phyloP scores from a whole-genome alignment of 2,797 vertebrate genomes.

The Erpetoichthys calabaricus region DNA sequence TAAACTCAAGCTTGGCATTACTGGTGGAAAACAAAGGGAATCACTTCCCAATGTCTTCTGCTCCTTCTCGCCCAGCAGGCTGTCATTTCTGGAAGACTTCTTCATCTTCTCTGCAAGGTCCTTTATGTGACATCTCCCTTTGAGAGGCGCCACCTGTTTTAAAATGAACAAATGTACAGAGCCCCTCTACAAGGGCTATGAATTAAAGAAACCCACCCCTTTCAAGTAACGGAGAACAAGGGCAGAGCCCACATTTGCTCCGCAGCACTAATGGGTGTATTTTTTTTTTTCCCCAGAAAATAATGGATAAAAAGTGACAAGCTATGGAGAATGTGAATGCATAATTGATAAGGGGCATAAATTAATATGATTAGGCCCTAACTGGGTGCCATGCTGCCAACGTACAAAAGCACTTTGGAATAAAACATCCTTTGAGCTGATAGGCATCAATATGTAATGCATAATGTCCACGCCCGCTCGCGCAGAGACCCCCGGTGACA shows the following conservation, averaged over 20 bases:
- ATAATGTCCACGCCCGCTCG: constrained; percentile 57
- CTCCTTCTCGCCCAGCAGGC: too few relatives aligned
- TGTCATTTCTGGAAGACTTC: constrained; percentile 25
- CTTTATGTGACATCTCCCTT: constrained; percentile 49
- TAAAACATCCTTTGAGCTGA: constrained; percentile 62
- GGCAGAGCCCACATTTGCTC: constrained; percentile 54
- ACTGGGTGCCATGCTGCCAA: constrained; percentile 60
- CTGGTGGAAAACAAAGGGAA: too few relatives aligned
- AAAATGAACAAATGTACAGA: constrained; percentile 46
- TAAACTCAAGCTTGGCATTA: too few relatives aligned
- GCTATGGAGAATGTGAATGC: constrained; percentile 76
- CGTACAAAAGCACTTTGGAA: constrained; percentile 54
- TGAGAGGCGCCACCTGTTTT: constrained; percentile 37
- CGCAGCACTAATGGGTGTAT: constrained; percentile 59
- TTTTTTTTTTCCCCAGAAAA: constrained; percentile 54
- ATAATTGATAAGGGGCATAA: constrained; percentile 84
- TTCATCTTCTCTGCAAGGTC: constrained; percentile 42
- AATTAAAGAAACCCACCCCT: constrained; percentile 57
- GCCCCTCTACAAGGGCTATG: constrained; percentile 58
- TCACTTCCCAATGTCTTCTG: too few relatives aligned
- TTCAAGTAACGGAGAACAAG: constrained; percentile 60
- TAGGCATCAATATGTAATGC: constrained; percentile 71
- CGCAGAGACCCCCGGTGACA: constrained; percentile 52
- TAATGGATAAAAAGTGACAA: constrained; percentile 78
- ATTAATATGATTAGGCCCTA: constrained; percentile 78